Conservation (phyloP, 1,140 invertebrate species). For the Lucilia sericata region DNA sequence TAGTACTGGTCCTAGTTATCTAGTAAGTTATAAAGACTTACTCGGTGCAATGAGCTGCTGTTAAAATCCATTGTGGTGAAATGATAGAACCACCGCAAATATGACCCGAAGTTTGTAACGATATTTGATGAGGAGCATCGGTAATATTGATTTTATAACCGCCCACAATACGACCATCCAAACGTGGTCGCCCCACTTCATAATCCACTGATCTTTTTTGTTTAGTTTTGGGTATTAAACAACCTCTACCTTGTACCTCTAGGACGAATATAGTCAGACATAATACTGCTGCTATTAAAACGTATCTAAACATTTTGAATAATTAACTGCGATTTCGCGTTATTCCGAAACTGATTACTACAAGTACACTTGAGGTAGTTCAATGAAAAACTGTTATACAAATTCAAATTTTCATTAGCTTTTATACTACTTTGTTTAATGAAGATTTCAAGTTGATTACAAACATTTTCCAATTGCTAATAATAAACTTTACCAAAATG, state of each 20-base stretch:
- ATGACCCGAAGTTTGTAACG: conserved; percentile 65
- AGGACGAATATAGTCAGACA: background rate
- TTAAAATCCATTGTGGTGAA: conserved; percentile 69
- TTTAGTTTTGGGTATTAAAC: conserved; percentile 52
- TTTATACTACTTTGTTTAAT: background rate
- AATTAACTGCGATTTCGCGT: background rate
- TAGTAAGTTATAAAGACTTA: conserved; percentile 49
- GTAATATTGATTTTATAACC: conserved; percentile 68
- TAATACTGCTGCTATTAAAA: background rate
- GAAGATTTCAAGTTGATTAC: background rate
- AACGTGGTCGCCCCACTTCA: conserved; percentile 49
- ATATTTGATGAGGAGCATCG: conserved; percentile 69
- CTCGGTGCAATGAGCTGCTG: conserved; percentile 72
- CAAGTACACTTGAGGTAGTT: background rate
- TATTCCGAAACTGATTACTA: background rate
- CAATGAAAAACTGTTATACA: background rate
- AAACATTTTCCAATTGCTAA: background rate
- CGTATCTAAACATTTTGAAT: background rate
- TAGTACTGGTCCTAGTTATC: background rate
- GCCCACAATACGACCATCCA: conserved; percentile 69
- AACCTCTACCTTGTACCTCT: conserved; percentile 48
- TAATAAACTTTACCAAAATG: background rate
- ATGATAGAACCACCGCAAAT: conserved; percentile 80
- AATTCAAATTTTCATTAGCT: conserved; percentile 8
- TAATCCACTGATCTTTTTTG: background rate